Conservation (phyloP, 1,140 invertebrate genomes). For the Dryas iulia region DNA sequence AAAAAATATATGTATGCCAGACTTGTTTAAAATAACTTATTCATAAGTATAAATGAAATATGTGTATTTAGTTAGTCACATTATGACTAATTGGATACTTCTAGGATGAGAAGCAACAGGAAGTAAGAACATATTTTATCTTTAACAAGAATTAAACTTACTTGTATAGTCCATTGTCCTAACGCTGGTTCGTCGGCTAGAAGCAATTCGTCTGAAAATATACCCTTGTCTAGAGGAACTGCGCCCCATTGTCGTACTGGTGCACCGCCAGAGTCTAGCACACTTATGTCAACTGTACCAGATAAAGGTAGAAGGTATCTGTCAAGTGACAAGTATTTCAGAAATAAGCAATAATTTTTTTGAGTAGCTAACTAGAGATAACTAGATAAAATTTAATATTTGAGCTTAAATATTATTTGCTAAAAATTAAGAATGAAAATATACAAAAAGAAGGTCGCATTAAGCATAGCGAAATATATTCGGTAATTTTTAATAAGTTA, state of each 20-base stretch:
- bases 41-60: too few relatives aligned
- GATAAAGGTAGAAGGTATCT: constrained; percentile 67
- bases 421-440: too few relatives aligned
- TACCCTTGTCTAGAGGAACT: constrained; percentile 85
- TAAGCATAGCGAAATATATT: too few relatives aligned
- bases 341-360: background rate
- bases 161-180: constrained; percentile 94
- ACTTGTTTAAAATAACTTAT: too few relatives aligned
- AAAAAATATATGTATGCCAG: too few relatives aligned
- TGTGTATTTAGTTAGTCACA: too few relatives aligned
- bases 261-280: constrained; percentile 89
- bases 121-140: background rate
- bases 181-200: constrained; percentile 92
- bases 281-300: constrained; percentile 56
- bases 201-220: constrained; percentile 89
- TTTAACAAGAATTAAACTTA: constrained; percentile 43
- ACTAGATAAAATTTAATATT: too few relatives aligned
- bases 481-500: too few relatives aligned
- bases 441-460: too few relatives aligned
- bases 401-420: too few relatives aligned
- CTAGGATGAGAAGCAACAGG: background rate
- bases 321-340: background rate
- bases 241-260: constrained; percentile 90
- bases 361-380: background rate
- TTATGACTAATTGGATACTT: background rate